Conservation (phyloP, 2,797 vertebrate species). For the Rachycentron canadum region DNA sequence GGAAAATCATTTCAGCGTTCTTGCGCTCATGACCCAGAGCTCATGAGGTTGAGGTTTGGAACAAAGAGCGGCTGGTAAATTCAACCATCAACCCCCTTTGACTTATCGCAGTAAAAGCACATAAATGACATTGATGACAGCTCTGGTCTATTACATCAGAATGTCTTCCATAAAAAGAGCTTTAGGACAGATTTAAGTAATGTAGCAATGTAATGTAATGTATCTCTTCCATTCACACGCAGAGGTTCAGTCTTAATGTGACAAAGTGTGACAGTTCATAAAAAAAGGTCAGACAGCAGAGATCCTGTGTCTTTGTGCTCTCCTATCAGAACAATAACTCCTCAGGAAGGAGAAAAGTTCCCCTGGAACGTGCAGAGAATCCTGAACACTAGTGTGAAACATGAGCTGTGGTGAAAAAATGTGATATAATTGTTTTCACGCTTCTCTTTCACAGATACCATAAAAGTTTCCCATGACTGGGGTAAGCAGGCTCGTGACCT, state of each 20-base stretch:
- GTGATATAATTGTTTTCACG: constrained; percentile 16
- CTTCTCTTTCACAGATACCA: constrained; percentile 18
- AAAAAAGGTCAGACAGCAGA: background rate
- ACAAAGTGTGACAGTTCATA: background rate
- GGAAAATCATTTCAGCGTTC: too few species aligned
- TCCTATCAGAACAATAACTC: background rate
- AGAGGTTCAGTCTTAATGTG: background rate
- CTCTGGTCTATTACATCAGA: too few species aligned
- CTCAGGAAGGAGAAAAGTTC: background rate
- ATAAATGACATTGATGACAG: too few species aligned
- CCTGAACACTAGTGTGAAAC: constrained; percentile 11
- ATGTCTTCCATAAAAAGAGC: too few species aligned
- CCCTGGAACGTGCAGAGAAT: constrained; percentile 6
- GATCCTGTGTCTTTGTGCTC: background rate
- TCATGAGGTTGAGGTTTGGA: too few species aligned
- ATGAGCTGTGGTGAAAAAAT: background rate
- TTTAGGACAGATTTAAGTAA: too few species aligned
- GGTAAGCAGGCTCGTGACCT: background rate
- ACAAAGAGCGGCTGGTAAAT: too few species aligned
- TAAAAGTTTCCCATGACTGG: constrained; percentile 37
- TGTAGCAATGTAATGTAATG: too few species aligned
- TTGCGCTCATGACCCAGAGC: too few species aligned
- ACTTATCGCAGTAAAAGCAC: too few species aligned
- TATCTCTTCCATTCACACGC: background rate
- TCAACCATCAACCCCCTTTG: too few species aligned